Percentiles rank a stretch among this genome's conserved stretches.
These are phyloP conservation scores for Melanerpes aurifrons DNA, from an alignment of 2,113 vertebrate species.

Conservation along the genomic window DNA sequence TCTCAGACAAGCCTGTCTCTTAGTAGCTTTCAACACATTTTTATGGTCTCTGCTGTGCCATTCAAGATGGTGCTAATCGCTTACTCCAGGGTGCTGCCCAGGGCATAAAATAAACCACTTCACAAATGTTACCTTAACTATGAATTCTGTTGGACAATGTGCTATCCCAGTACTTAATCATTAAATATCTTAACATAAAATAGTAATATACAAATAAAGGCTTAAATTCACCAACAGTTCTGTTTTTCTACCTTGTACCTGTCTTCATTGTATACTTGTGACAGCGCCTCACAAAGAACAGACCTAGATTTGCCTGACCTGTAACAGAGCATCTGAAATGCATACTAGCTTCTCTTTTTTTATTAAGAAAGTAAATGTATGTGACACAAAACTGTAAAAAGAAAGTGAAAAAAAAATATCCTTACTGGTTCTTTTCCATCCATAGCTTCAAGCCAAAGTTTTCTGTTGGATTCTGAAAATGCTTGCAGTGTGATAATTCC, in stretches of 20 bases:
- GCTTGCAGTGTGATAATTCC: conserved; percentile 95
- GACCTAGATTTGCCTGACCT: neutral
- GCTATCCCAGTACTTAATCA: neutral
- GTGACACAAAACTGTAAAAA: neutral
- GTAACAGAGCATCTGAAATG: neutral
- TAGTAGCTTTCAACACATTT: neutral
- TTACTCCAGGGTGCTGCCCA: neutral
- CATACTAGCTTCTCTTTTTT: neutral
- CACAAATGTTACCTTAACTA: neutral
- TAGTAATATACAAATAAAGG: neutral
- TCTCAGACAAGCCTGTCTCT: neutral
- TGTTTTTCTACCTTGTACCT: neutral
- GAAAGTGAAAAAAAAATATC: neutral
- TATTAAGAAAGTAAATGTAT: neutral
- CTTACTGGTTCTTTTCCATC: conserved; percentile 97
- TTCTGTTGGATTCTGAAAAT: conserved; percentile 93
- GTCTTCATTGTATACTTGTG: neutral
- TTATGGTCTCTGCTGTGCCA: neutral
- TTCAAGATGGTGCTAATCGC: neutral
- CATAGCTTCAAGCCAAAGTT: conserved; percentile 97
- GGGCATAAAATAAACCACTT: neutral
- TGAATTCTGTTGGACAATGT: neutral
- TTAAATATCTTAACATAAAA: neutral
- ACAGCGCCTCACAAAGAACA: neutral
- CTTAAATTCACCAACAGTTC: neutral